Conservation (phyloP, 2,797 vertebrate species). For the Coreius guichenoti region DNA sequence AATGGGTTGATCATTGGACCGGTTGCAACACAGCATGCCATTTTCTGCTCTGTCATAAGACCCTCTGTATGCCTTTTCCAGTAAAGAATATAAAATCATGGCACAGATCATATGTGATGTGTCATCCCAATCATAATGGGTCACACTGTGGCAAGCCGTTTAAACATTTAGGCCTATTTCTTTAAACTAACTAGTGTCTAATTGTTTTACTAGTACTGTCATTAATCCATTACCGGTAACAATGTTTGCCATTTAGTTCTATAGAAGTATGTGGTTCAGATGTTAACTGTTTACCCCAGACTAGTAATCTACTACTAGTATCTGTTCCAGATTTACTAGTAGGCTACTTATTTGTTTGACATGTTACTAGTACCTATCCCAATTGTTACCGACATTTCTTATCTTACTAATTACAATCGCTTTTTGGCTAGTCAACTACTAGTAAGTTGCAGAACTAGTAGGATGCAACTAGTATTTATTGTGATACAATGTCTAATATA, state of each 20-base stretch:
- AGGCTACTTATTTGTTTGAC: background rate
- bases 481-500: background rate
- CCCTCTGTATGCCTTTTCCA: background rate
- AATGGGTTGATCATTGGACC: conserved; percentile 44
- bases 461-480: background rate
- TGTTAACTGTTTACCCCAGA: no score
- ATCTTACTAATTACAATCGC: background rate
- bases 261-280: background rate
- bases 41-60: conserved; percentile 57
- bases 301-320: background rate
- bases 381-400: background rate
- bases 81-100: background rate
- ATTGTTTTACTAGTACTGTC: background rate
- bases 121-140: conserved; percentile 18
- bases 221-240: background rate
- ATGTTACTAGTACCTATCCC: background rate
- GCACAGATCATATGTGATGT: conserved; percentile 11
- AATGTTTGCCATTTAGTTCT: background rate
- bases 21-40: conserved; percentile 24
- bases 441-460: background rate
- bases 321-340: background rate
- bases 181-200: background rate
- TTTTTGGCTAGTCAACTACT: background rate
- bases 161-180: background rate
- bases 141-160: conserved; percentile 20